Evolutionary conservation across 2,888 invertebrate species (phyloP).

Genomic region (Elgonia sp.): DNA sequence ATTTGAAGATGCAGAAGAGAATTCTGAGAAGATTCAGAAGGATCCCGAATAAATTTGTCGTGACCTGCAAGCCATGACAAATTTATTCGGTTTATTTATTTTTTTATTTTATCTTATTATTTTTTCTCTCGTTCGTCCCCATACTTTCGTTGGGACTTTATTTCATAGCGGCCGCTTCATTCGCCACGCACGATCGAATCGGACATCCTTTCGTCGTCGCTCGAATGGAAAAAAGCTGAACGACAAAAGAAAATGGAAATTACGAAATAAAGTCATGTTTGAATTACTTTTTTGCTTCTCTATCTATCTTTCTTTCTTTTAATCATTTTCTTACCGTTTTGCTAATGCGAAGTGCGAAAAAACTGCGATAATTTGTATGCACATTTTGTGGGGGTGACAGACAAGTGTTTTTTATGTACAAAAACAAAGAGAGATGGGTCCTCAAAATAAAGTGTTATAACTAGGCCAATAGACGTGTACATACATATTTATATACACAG

Average conservation of each 20-base stretch:
- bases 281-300: slow-evolving; percentile 8
- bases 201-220: slow-evolving; percentile 9
- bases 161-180: slow-evolving; percentile 76
- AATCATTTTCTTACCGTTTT: slow-evolving; percentile 16
- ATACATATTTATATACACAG: slow-evolving; percentile 34
- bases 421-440: slow-evolving; percentile 58
- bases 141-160: slow-evolving; percentile 81
- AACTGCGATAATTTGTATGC: slow-evolving; percentile 62
- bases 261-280: too few relatives aligned
- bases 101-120: slow-evolving; percentile 71
- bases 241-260: slow-evolving; percentile 18
- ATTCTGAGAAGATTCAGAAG: too few relatives aligned
- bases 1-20: too few relatives aligned
- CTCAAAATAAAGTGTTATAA: slow-evolving; percentile 58
- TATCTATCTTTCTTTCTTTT: slow-evolving; percentile 17
- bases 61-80: too few relatives aligned
- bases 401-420: slow-evolving; percentile 61
- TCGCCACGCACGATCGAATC: slow-evolving; percentile 64
- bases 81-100: too few relatives aligned
- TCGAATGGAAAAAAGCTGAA: background rate
- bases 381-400: slow-evolving; percentile 63
- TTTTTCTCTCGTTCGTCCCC: slow-evolving; percentile 75
- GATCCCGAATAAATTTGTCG: too few relatives aligned
- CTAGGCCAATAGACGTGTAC: slow-evolving; percentile 60
- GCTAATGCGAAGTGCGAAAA: slow-evolving; percentile 51